Conservation (phyloP, 2,888 invertebrate genomes). For the Oscheius sp. region DNA sequence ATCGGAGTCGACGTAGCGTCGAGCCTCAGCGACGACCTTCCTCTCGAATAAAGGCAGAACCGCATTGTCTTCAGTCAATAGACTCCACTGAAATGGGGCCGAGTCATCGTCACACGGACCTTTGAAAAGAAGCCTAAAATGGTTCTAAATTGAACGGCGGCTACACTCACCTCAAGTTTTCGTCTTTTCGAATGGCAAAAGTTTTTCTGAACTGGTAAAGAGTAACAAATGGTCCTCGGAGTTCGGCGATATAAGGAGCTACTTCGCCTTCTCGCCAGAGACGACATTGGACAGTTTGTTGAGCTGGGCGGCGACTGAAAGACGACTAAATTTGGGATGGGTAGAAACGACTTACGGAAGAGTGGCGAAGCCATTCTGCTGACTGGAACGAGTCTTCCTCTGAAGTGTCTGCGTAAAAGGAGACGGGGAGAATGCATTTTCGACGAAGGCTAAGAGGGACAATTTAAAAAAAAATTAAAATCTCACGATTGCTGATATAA, state of each 20-base stretch:
- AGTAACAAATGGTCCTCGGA: constrained; percentile 1
- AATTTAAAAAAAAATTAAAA: not conserved
- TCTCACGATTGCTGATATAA: constrained; percentile 19
- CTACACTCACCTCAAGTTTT: constrained; percentile 26
- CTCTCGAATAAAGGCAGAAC: constrained; percentile 56
- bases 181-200: constrained; percentile 38
- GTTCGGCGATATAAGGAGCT: constrained; percentile 12
- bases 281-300: constrained; percentile 11
- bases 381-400: not conserved
- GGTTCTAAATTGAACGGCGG: not conserved
- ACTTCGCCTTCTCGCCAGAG: constrained; percentile 26
- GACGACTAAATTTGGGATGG: not conserved
- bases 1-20: constrained; percentile 43
- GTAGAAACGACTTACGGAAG: constrained; percentile 14
- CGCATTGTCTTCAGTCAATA: constrained; percentile 52
- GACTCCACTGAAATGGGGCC: constrained; percentile 60
- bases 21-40: constrained; percentile 52
- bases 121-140: constrained; percentile 61
- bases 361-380: constrained; percentile 27
- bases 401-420: constrained; percentile 15
- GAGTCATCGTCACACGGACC: constrained; percentile 59
- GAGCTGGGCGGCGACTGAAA: constrained; percentile 4
- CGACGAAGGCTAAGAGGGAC: constrained; percentile 5
- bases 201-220: constrained; percentile 38
- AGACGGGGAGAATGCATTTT: not conserved